These are phyloP conservation scores for Apogon talboti DNA, from an alignment of 2,797 vertebrate genomes.

Conservation along the genomic window DNA sequence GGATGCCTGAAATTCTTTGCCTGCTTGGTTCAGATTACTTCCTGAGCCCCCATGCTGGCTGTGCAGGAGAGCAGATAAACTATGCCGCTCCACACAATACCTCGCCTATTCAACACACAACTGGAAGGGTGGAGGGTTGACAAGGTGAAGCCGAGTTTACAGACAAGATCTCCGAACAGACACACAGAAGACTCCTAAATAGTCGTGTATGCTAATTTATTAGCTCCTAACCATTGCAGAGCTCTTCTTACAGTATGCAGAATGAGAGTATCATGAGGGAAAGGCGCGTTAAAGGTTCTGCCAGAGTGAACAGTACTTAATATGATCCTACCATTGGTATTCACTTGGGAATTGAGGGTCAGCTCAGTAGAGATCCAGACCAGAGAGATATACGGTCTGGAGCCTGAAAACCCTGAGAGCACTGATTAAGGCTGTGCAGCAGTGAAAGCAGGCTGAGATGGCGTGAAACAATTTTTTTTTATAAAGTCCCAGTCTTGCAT, in stretches of 20 bases:
- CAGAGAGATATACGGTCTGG: constrained; percentile 35
- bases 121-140: constrained; percentile 34
- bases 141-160: constrained; percentile 49
- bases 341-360: constrained; percentile 24
- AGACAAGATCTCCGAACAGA: constrained; percentile 22
- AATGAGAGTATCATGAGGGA: constrained; percentile 24
- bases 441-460: constrained; percentile 14
- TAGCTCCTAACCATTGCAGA: constrained; percentile 10
- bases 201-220: constrained; percentile 35
- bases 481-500: not conserved
- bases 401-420: constrained; percentile 23
- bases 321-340: constrained; percentile 31
- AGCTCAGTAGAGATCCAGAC: constrained; percentile 30
- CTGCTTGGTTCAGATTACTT: constrained; percentile 74
- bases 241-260: constrained; percentile 13
- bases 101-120: constrained; percentile 54
- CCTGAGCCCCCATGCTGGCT: constrained; percentile 65
- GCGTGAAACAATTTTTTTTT: not conserved
- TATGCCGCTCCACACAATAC: constrained; percentile 63
- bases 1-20: constrained; percentile 76
- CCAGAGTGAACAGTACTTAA: constrained; percentile 34
- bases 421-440: constrained; percentile 10
- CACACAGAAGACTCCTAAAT: constrained; percentile 23
- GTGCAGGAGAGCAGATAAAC: constrained; percentile 67
- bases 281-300: constrained; percentile 33